Evolutionary conservation across 2,113 vertebrate species (phyloP), one percentile per base, ranked within the genome.

Genomic region (Lepus europaeus): DNA sequence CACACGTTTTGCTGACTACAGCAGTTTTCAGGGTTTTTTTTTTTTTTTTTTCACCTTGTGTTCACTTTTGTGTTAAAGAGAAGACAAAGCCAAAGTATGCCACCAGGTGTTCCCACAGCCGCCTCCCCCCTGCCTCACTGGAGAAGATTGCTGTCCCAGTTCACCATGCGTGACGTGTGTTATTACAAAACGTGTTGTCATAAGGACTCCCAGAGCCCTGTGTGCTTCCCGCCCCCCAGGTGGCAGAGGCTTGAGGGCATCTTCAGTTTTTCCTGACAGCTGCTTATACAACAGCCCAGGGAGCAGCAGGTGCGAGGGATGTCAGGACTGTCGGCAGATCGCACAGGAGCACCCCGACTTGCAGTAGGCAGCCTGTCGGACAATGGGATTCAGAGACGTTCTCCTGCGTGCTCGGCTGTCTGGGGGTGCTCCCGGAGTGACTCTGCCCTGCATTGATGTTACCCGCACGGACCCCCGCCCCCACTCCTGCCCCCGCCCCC

Each of bases 171-270:
- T 20, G 29, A 36, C 36, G 56, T 59, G 56, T 59, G 56, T 59
- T 14, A 6, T 59, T 59, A 19, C 17, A 59, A 59, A 59, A 45
- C 45, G 45, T 45, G 45, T 45, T 45, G 45, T 59, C 56, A 11
- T 19, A 59, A 59, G 13, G 5, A 4, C 56, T 1, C 19, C 56
- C 56, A 2, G 36, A n/a, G 25, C 0, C 6, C 5, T 11, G 1
- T 1, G 14, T 3, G 1, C 0, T 45, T 4, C 0, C 49, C 36
- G 45, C 49, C 17, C 11, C 87, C 59, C 51, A 0, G 25, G 0
- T 33, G 8, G 1, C 19, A 20, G 64, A 33, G 63, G n/a, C 45
- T 36, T 6, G n/a, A 11, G 49, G 64, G 76, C 33, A 8, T 2
- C 17, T 73, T 78, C 19, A 59, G 23, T 19, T 14, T 72, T 29